Percentiles rank a stretch among this genome's conserved stretches.
phyloP scores from a whole-genome alignment of 2,888 invertebrate genomes.

The Heteromurus nitidus region DNA sequence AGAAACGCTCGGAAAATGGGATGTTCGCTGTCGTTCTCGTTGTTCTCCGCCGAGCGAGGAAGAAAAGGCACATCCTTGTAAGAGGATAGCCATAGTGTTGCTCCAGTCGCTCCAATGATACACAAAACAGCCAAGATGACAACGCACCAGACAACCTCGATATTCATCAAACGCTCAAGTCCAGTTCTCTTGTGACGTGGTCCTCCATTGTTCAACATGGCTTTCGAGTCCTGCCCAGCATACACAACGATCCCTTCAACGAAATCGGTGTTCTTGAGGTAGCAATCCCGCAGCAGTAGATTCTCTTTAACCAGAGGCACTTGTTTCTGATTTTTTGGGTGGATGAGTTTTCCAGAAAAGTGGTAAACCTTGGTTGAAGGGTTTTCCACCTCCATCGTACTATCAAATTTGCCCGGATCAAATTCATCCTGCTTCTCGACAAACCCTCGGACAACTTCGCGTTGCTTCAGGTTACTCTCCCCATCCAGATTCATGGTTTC shows the following conservation, averaged over 20 bases:
- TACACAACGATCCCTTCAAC: constrained; percentile 98
- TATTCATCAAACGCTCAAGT: constrained; percentile 94
- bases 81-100: constrained; percentile 87
- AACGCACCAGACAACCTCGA: constrained; percentile 97
- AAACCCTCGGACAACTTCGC: constrained; percentile 88
- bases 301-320: constrained; percentile 92
- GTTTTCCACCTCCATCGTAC: constrained; percentile 92
- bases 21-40: constrained; percentile 75
- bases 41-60: constrained; percentile 75
- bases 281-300: constrained; percentile 93
- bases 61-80: constrained; percentile 82
- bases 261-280: constrained; percentile 96
- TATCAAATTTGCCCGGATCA: constrained; percentile 79
- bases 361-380: constrained; percentile 97
- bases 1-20: constrained; percentile 86
- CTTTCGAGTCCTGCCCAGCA: constrained; percentile 94
- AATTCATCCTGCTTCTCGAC: constrained; percentile 78
- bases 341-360: constrained; percentile 91
- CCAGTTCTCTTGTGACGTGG: constrained; percentile 94
- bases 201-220: constrained; percentile 97
- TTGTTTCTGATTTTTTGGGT: constrained; percentile 79
- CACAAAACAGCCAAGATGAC: constrained; percentile 92
- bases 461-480: constrained; percentile 95
- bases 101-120: constrained; percentile 92
- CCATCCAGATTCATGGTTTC: constrained; percentile 98